Evolutionary conservation across 1,140 invertebrate species (phyloP).

Genomic region (Trinorchestia longiramus): DNA sequence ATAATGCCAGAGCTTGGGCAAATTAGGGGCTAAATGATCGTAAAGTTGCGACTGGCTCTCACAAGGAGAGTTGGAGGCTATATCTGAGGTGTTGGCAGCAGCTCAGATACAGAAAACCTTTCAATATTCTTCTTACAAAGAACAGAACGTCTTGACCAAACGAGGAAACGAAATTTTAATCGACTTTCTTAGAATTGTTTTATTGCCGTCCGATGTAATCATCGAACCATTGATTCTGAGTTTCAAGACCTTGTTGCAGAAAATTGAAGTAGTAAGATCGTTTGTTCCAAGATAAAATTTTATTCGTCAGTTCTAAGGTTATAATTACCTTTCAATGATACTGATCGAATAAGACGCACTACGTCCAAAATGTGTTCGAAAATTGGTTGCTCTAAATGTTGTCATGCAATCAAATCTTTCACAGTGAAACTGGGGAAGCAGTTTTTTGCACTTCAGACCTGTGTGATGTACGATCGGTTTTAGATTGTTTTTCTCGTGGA

Average conservation of each 20-base stretch:
- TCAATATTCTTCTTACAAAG: conserved; percentile 25
- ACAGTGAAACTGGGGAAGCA: not conserved
- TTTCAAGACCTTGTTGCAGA: not conserved
- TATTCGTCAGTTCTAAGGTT: not conserved
- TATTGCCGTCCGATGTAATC: not conserved
- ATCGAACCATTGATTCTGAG: not conserved
- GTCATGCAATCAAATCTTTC: not conserved
- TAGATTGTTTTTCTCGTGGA: no score
- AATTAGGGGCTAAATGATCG: conserved; percentile 50
- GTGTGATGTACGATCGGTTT: not conserved
- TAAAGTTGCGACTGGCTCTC: conserved; percentile 33
- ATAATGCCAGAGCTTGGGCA: conserved; percentile 41
- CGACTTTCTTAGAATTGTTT: not conserved
- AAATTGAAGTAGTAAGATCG: not conserved
- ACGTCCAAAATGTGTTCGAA: not conserved
- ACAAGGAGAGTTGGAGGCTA: not conserved
- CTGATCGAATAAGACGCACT: not conserved
- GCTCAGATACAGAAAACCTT: conserved; percentile 9
- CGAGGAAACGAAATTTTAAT: not conserved
- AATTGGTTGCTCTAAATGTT: not conserved
- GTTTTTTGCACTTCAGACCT: not conserved
- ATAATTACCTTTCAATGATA: not conserved
- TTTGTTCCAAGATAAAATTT: not conserved
- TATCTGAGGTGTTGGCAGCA: conserved; percentile 10
- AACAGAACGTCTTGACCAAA: not conserved